Base-by-base conservation (phyloP, 2,888 invertebrate genomes). In the Caenorhabditis zanzibari region DNA sequence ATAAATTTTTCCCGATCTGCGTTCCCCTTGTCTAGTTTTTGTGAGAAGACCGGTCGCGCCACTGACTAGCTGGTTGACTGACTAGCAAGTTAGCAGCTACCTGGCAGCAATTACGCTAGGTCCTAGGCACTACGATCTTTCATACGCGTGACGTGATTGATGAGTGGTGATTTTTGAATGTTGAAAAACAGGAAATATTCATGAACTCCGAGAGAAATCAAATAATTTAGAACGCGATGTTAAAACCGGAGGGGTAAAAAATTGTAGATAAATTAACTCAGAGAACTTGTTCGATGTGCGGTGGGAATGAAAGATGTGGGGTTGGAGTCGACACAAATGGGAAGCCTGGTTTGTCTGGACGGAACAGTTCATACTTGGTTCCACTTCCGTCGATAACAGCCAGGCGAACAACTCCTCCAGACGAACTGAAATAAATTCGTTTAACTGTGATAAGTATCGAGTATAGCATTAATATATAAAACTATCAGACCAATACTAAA, bases 331-430 rank as follows among this genome's bases (percentile, higher is more conserved):
- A 52, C 47, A 90, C 82, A 32, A 75, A 75, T 38, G 91, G 91
- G 88, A 89, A 90, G 56, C 86, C 88, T 59, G 86, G 83, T 71
- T 87, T 86, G 64, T 90, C 88, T 28, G 86, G 86, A 10, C 86
- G 85, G 86, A 88, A 89, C 32, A 89, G 88, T 71, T 90, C 90
- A 71, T 85, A 66, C 49, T 71, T 74, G 1, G 89, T 89, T 22
- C 92, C 92, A 26, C 75, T 68, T 63, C 87, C 82, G 75, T 91
- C 88, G 75, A 92, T 87, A 10, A 86, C 82, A 10, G 90, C 91
- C 6, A 92, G 56, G 61, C 91, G 90, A 41, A 90, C 86, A 44
- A 92, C 89, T 75, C 92, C 92, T 68, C 92, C 92, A 35, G 92
- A 92, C 14, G 88, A 88, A 14, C 88, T 89, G 63, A 64, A 86